Evolutionary conservation across 2,888 invertebrate species (phyloP), one percentile per base, ranked within the genome.

Genomic region (Agrilus cyanescens): DNA sequence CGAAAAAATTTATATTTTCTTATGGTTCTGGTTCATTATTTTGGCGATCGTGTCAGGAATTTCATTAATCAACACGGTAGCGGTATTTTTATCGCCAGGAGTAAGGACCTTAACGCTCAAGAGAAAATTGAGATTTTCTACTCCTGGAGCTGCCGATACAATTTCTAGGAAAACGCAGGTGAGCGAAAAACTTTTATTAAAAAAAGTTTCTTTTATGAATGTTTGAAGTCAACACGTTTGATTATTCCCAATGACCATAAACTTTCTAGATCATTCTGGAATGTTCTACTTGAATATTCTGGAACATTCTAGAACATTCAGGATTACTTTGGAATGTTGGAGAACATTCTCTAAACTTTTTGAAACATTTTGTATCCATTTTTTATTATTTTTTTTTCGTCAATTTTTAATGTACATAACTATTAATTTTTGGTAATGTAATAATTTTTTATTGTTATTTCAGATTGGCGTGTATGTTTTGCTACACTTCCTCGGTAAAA

Each of bases 11-110:
- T 91, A 85, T 71, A 87, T 91, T 57, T 88, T 91, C 73, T 70
- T 91, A 48, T 91, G 91, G 91, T 86, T 78, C 68, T 91, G 91
- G 91, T 85, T 90, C 54, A 86, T 90, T 47, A 74, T 87, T 43
- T 65, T 90, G 45, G 77, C 86, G 0, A 68, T 80, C 14, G 67
- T 89, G 45, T 79, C 83, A n/a, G 86, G 82, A 3, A 58, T 84
- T 50, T 85, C 87, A n/a, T 63, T 90, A 41, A 65, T 86, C 5
- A 90, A 88, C 67, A 86, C 88, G 5, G 76, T 82, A 46, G 83
- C 85, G 15, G 79, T 88, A 34, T 75, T 89, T 15, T 70, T 86
- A 50, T 67, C 88, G 65, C 87, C 88, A 18, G 83, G 79, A 54
- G 83, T 84, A 20, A 78, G 89, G 32, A 86, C 86, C 65, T 80